A percentile compares a stretch with the other conserved stretches of the same genome.
These are phyloP conservation scores for Ciona savignyi DNA, from an alignment of 23 tunicate species.

Conservation along the genomic window DNA sequence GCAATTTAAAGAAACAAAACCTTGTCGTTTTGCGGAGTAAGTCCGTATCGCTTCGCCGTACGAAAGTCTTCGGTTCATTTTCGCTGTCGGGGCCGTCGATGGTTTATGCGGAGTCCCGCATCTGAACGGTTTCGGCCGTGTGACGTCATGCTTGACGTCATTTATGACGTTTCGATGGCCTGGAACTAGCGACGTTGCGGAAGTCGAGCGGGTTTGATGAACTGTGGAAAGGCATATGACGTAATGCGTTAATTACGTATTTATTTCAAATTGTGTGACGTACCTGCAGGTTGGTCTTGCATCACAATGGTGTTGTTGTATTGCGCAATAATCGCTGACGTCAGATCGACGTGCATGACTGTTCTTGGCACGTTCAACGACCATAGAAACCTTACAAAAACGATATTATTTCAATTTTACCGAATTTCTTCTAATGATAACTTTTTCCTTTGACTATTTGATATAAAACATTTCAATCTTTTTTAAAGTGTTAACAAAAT, in stretches of 20 bases:
- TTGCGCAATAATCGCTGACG: constrained; percentile 37
- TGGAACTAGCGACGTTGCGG: constrained; percentile 11
- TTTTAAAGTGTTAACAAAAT: too few relatives aligned
- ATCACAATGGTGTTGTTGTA: constrained; percentile 37
- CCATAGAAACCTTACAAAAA: constrained; percentile 74
- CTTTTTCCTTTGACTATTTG: too few relatives aligned
- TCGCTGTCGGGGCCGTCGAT: neutral
- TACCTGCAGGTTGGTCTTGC: neutral
- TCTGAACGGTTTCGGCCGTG: constrained; percentile 52
- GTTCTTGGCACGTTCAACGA: constrained; percentile 75
- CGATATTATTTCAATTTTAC: too few relatives aligned
- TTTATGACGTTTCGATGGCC: neutral
- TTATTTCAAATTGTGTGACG: neutral
- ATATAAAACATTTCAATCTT: too few relatives aligned
- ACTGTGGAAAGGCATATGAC: neutral
- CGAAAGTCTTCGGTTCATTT: constrained; percentile 25
- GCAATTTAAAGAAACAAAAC: neutral
- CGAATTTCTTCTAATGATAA: too few relatives aligned
- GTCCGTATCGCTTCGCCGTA: constrained; percentile 75
- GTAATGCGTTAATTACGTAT: too few relatives aligned
- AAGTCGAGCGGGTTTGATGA: neutral
- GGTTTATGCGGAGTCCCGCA: constrained; percentile 62
- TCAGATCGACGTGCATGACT: constrained; percentile 50
- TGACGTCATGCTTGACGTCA: neutral
- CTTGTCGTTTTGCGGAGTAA: constrained; percentile 50